Evolutionary conservation across 2,113 vertebrate genomes (phyloP), one percentile per base, ranked within the genome.

Genomic region (Synodontis membranacea): DNA sequence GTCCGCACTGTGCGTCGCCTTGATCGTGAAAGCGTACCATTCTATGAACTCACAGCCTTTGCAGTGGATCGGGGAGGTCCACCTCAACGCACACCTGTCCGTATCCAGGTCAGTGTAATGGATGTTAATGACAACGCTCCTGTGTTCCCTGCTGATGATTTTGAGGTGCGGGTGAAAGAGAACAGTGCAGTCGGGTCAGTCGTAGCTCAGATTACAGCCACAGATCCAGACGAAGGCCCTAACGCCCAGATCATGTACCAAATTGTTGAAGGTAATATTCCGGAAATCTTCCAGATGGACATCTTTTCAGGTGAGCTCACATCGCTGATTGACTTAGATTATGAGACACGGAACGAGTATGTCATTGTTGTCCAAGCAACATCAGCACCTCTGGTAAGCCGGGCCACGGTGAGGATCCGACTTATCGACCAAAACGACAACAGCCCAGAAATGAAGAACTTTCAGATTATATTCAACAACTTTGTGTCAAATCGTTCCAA

Each of bases 211-310:
- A 98, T 99, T 88, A 99, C 97, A 0, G 98, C 98, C 0, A 89
- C 96, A 0, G 98, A 99, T 92, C 98, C 98, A 0, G 98, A 99
- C 17, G 98, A 99, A 87, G 98, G 98, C 0, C 93, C 97, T 62
- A 97, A 99, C 5, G 98, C 98, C 72, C 98, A 99, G 89, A 97
- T 99, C 84, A 99, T 99, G 97, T 99, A 99, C 89, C 98, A 99
- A 88, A 99, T 99, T 0, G 98, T 99, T 81, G 98, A 99, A 90
- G 98, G 98, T 31, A 99, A 99, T 92, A 99, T 99, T 88, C 98
- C 98, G 0, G 98, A 99, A 93, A 97, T 99, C 88, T 99, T 99
- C 91, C 98, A 99, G 91, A 98, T 99, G 98, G 98, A 99, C 92
- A 99, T 99, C 85, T 99, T 99, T 92, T 99, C 98, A 48, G 98